Percentiles rank a stretch among this genome's conserved stretches.
Conservation (phyloP, 2,113 vertebrate species). For the Rhinogobius similis region DNA sequence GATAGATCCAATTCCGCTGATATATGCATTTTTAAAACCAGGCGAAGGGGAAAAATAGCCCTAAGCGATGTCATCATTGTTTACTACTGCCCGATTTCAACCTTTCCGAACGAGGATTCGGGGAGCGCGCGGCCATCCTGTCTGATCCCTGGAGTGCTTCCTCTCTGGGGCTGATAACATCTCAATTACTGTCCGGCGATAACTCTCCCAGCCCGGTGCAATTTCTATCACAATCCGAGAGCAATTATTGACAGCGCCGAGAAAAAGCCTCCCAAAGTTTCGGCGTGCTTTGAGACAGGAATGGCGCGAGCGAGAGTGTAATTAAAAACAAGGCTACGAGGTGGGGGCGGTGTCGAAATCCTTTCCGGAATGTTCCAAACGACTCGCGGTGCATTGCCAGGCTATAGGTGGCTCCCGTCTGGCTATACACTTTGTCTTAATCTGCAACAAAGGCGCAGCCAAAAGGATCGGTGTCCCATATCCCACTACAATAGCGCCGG, state of each 20-base stretch:
- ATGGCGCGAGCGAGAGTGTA: constrained; percentile 67
- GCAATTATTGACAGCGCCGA: constrained; percentile 35
- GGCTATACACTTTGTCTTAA: constrained; percentile 61
- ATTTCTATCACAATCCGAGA: not conserved
- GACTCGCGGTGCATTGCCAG: constrained; percentile 64
- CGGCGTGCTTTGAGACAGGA: constrained; percentile 61
- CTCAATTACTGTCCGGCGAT: constrained; percentile 72
- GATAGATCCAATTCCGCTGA: constrained; percentile 15
- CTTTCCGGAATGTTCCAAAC: constrained; percentile 73
- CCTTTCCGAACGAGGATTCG: not conserved
- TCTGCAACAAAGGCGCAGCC: constrained; percentile 59
- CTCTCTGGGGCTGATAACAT: constrained; percentile 66
- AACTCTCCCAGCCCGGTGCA: constrained; percentile 43
- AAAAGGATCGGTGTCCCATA: constrained; percentile 43
- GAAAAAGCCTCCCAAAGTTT: constrained; percentile 47
- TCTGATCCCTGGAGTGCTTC: constrained; percentile 55
- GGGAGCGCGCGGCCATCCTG: constrained; percentile 34
- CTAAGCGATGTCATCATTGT: constrained; percentile 35
- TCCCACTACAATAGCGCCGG: constrained; percentile 37
- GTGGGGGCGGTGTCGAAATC: constrained; percentile 52
- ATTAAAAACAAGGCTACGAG: constrained; percentile 70
- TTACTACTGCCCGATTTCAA: constrained; percentile 31
- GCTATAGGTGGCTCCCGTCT: constrained; percentile 65
- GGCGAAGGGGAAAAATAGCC: constrained; percentile 17
- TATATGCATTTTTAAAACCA: constrained; percentile 16